Evolutionary conservation across 1,140 invertebrate species (phyloP), one percentile per base, ranked within the genome.

Genomic region (Hydropsyche tenuis): DNA sequence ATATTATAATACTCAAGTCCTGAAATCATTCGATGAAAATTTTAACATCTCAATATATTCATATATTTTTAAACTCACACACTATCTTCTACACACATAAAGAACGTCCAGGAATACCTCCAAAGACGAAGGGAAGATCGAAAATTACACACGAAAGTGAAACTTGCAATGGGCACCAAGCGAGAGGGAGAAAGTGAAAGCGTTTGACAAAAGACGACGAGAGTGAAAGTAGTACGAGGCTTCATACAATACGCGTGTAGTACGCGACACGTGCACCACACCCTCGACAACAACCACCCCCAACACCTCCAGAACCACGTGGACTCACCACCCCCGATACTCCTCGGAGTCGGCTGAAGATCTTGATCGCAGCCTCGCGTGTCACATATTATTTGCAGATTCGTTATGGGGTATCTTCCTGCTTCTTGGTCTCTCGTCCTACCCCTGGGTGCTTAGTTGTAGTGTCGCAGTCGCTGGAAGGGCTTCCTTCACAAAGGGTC

Each of bases 131-230:
- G 48, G 48, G 16, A 70, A 62, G 66, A 69, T 70, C 66, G 73
- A 63, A 74, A 74, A 69, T 74, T 63, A 70, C 73, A 71, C 69
- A 71, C 56, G 70, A 75, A 75, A 69, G 70, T 48, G 63, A 66
- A 69, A 46, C 63, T 53, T 12, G 30, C n/a, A n/a, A n/a, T n/a
- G n/a, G n/a, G n/a, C n/a, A n/a, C n/a, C n/a, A n/a, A n/a, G n/a
- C 37, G 73, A 77, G 72, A 77, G 75, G 72, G 73, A 77, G 73
- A 77, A 71, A 77, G 75, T 74, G 75, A 77, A 77, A 77, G 18
- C 73, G 72, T 69, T 43, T 73, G 30, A 77, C 75, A 76, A 77
- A 76, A 77, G 75, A 66, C 69, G 46, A 18, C 22, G 73, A 77
- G 65, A 77, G 75, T 72, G 75, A 77, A 74, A 77, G 75, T 77